Base-by-base conservation (phyloP, 2,888 invertebrate species). In the Drosophila lutescens region DNA sequence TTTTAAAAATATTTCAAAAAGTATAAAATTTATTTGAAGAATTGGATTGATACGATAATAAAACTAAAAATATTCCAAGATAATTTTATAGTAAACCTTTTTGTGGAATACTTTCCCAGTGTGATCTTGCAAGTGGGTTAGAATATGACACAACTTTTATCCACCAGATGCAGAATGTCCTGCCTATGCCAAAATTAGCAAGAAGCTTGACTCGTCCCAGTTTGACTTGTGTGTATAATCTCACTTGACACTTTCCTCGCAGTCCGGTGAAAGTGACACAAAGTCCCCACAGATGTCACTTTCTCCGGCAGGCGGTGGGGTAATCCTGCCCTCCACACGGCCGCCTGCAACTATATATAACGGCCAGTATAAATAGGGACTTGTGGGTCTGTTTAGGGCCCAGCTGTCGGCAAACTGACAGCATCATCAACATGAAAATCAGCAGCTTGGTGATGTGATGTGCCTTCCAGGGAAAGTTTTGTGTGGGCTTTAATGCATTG, bases 351-450 rank as follows among this genome's bases (percentile, higher is more conserved):
- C 55, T 30, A 17, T 8, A 12, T 55, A 30, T 54, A 55, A 7
- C 4, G 4, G 6, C 51, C 17, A 10, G 32, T 4, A 49, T 49
- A 38, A 38, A n/a, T 51, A 38, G 58, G 30, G 53, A 32, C 60
- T 46, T 34, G 65, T 12, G 32, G 34, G 6, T 12, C 43, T 53
- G 23, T 43, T 34, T 17, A 15, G 23, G 34, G 43, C 56, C 26
- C 36, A 40, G 38, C 38, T 47, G 32, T 58, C 58, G 15, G n/a
- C 41, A 8, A 9, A 26, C 1, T 40, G 36, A 43, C 44, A 55
- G n/a, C 54, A 46, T 66, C 66, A 55, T 66, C 65, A 66, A 36
- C 55, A 34, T 12, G 30, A 55, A 38, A 43, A 44, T 51, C 51
- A 36, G 41, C 26, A 51, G 32, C 23, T 8, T 20, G 13, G 17